Evolutionary conservation across 2,113 vertebrate species (phyloP), one percentile per base, ranked within the genome.

Genomic region (Seriola rivoliana): DNA sequence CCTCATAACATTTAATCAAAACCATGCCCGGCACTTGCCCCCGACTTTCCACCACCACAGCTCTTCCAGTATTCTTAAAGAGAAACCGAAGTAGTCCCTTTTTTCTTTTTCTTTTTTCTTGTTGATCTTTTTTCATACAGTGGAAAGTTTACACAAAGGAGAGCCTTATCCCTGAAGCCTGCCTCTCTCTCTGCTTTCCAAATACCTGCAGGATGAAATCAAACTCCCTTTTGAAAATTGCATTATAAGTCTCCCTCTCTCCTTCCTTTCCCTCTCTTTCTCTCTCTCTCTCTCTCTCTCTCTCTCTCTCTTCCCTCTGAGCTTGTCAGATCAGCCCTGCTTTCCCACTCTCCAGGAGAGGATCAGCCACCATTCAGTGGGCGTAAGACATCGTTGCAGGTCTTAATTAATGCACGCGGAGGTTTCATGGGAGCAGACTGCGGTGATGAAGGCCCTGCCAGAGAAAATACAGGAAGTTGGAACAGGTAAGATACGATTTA

Each of bases 181-280:
- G 46, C 72, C 68, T 78, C 68, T 9, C 79, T 70, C 60, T 42
- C 25, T 48, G 57, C 82, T 71, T 78, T 84, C 75, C 86, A 92
- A 90, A 93, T 92, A 91, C 89, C 90, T 92, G 84, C 79, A 81
- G 85, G 89, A 92, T 88, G 85, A 92, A 93, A 91, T 92, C 92
- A 87, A 93, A 85, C 80, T 52, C 85, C 69, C 71, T 55, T 88
- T 85, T 62, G 48, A 81, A 90, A 88, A 81, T 85, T 71, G 62
- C 69, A 72, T 87, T 88, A 63, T 66, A 71, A 64, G 73, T 71
- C 75, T 48, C 67, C 9, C 65, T 68, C 62, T 40, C 40, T 59
- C 54, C 34, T 8, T 70, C 57, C n/a, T 23, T 50, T 70, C 58
- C 58, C 59, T 38, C 52, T 29, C 29, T 29, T 29, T 29, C 29